Base-by-base conservation (phyloP, 2,888 invertebrate species). In the Leucophenga montana region DNA sequence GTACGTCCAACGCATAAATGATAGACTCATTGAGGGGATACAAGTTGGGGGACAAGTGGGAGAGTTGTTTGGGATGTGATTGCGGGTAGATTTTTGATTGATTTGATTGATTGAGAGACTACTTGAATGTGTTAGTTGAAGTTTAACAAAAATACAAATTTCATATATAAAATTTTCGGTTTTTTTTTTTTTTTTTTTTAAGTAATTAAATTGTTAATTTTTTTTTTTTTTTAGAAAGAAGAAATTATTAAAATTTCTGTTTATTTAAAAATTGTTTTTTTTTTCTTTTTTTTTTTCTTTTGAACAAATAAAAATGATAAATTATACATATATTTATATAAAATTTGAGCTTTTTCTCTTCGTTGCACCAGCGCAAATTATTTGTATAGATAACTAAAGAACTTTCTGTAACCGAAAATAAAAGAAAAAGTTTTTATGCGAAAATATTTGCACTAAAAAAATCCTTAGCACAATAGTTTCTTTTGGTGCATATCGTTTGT, bases 11-110 rank as follows among this genome's bases (percentile, higher is more conserved):
- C 82, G 86, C 86, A 85, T 83, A 88, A 87, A 88, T 88, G 88
- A 88, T 88, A 88, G 89, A 87, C 88, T 86, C 88, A 88, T 88
- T 88, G 88, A 88, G 88, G 88, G 88, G 89, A 88, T 77, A 83
- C 83, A 80, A 59, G 14, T 22, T 11, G 16, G 39, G 39, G 33
- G 80, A 80, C 79, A 85, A 85, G 85, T 76, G 78, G 88, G 87
- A 87, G 31, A 11, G 39, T 87, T 85, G 85, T 39, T 86, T 80
- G 81, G 88, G 86, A 86, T 85, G 81, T 87, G 85, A 85, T 82
- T 79, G 79, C 80, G 75, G 84, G 73, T 69, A 75, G 72, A 78
- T 75, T 83, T 81, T 79, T 75, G 75, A 75, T 77, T 77, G 61
- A 61, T 71, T 73, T 74, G 74, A 75, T 73, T 78, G 71, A 68